Evolutionary conservation across 2,113 vertebrate species (phyloP).

Genomic region (pig (Sus scrofa)): DNA sequence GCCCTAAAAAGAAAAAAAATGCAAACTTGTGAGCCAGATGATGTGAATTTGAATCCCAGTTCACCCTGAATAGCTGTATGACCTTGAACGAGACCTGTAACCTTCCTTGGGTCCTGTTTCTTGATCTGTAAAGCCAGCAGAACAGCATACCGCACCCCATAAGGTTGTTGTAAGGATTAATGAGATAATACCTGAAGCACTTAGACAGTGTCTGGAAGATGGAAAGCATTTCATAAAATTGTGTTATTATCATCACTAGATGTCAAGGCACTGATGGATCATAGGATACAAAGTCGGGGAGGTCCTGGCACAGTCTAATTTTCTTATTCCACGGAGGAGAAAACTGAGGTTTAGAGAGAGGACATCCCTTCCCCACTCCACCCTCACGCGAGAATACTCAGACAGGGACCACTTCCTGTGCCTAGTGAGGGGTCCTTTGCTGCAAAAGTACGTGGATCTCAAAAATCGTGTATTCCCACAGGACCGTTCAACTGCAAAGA

Average conservation of each 20-base stretch:
- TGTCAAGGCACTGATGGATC: background rate
- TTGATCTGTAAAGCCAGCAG: background rate
- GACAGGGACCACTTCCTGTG: fast-evolving
- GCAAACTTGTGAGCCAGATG: background rate
- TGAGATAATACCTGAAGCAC: background rate
- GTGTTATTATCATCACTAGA: background rate
- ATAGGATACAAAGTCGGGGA: background rate
- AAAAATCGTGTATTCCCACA: background rate
- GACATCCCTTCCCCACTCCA: fast-evolving
- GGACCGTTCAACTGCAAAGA: background rate
- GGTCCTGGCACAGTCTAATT: background rate
- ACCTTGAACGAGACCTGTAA: background rate
- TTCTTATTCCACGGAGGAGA: background rate
- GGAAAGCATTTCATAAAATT: background rate
- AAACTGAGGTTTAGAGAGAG: background rate
- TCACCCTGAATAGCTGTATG: background rate
- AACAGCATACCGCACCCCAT: background rate
- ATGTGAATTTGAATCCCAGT: background rate
- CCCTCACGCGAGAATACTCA: background rate
- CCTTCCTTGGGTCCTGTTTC: background rate
- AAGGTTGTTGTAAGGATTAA: background rate
- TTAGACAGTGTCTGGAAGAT: background rate
- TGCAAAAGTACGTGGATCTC: background rate
- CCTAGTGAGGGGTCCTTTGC: background rate
- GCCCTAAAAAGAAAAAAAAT: too few species aligned